Percentiles rank a stretch among this genome's conserved stretches.
These are phyloP conservation scores for Herminia tarsipennalis DNA, from an alignment of 2,888 invertebrate species.

Conservation along the genomic window DNA sequence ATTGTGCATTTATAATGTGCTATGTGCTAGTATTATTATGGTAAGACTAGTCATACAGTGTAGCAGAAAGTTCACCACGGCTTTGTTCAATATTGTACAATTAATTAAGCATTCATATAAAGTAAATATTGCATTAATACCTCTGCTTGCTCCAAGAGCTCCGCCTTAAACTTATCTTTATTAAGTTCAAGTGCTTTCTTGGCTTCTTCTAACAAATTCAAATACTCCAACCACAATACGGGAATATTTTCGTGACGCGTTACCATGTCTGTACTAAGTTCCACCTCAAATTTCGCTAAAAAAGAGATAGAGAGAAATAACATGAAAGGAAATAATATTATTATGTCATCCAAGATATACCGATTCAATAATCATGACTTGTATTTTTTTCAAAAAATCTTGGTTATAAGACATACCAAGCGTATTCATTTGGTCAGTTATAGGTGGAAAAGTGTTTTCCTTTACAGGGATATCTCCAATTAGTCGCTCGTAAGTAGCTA, in stretches of 20 bases:
- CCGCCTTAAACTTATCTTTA: slow-evolving; percentile 90
- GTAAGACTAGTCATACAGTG: no score
- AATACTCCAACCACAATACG: slow-evolving; percentile 89
- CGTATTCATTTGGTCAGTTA: slow-evolving; percentile 90
- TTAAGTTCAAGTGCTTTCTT: slow-evolving; percentile 90
- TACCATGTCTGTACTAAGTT: slow-evolving; percentile 86
- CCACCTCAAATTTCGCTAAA: slow-evolving; percentile 89
- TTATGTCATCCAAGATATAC: no score
- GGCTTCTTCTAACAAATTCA: slow-evolving; percentile 88
- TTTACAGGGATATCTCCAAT: slow-evolving; percentile 86
- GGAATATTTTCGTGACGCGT: slow-evolving; percentile 86
- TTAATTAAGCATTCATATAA: no score
- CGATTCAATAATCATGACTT: no score
- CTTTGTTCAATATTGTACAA: no score
- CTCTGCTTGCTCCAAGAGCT: slow-evolving; percentile 89
- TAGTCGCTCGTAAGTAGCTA: slow-evolving; percentile 89
- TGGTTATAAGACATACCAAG: slow-evolving; percentile 78
- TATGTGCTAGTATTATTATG: no score
- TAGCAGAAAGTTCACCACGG: no score
- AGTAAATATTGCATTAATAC: slow-evolving; percentile 50
- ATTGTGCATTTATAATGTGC: no score
- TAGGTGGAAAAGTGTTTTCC: slow-evolving; percentile 90
- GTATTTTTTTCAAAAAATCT: not conserved
- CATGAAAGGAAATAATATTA: no score
- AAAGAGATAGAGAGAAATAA: not conserved